Percentiles rank a stretch among this genome's conserved stretches.
phyloP scores from a whole-genome alignment of 2,888 invertebrate genomes.

The Steromphala cineraria region DNA sequence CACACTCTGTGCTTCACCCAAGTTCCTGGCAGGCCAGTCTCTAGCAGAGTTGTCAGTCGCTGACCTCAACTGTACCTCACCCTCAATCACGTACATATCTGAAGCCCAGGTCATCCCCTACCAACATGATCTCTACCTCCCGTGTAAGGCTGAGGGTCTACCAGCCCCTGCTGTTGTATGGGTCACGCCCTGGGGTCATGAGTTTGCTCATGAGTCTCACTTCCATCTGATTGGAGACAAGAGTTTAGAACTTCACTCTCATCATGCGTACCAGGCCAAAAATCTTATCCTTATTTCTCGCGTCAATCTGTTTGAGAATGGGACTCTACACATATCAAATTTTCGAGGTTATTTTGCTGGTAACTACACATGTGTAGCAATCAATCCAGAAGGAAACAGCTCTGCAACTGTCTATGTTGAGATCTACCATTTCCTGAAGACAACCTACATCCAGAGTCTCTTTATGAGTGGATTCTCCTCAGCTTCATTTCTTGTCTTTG shows the following conservation, averaged over 20 bases:
- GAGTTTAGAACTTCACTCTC: constrained; percentile 14
- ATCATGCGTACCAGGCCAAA: constrained; percentile 21
- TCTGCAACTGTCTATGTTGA: constrained; percentile 43
- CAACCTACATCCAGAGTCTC: constrained; percentile 47
- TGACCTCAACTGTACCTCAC: constrained; percentile 48
- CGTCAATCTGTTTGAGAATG: constrained; percentile 41
- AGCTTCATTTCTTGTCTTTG: constrained; percentile 45
- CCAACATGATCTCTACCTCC: constrained; percentile 40
- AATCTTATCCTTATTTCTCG: constrained; percentile 33
- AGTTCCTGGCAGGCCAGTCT: constrained; percentile 27
- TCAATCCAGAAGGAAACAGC: constrained; percentile 56
- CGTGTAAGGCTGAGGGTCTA: constrained; percentile 51
- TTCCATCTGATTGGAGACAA: constrained; percentile 30
- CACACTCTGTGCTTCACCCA: constrained; percentile 48
- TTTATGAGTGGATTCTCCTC: constrained; percentile 51
- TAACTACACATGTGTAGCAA: constrained; percentile 58
- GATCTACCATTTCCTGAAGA: constrained; percentile 37
- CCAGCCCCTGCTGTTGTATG: constrained; percentile 58
- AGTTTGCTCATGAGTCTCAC: constrained; percentile 43
- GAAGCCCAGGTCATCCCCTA: constrained; percentile 17
- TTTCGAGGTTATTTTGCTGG: constrained; percentile 63
- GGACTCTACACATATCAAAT: constrained; percentile 48
- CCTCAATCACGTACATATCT: constrained; percentile 39
- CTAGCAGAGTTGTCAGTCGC: constrained; percentile 37
- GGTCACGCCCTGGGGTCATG: constrained; percentile 62